Base-by-base conservation (phyloP, 2,797 vertebrate species). In the Poecilia wingei region DNA sequence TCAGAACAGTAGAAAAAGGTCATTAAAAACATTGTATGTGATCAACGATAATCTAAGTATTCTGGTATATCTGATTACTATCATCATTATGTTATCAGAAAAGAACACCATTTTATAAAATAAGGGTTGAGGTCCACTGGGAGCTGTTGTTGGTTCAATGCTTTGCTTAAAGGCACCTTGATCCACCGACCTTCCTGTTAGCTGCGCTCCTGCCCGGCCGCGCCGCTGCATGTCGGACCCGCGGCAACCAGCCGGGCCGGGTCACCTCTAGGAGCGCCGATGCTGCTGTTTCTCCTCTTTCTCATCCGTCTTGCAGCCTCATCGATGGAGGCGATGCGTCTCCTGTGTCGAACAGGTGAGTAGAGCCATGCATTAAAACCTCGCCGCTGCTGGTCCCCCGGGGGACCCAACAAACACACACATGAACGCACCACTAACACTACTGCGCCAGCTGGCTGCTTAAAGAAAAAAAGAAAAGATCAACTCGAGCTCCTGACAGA, bases 191-290 rank as follows among this genome's bases (percentile, higher is more conserved):
- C 87, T 87, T 82, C 76, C 61, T 5, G 46, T 3, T 14, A 46
- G 36, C 18, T 49, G 53, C 59, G 53, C 41, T n/a, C 71, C n/a
- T 9, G 36, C 14, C 2, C 49, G 4, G 57, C 49, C 55, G 3
- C 2, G 22, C 22, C 6, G 76, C 84, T 59, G 31, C 31, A 3
- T 6, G 61, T 49, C 9, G 47, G 72, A 31, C 71, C 77, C 41
- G 20, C 4, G 33, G 82, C 36, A 49, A 12, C 6, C 31, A 39
- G 78, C 33, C 0, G 79, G 91, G 87, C 86, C 79, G 85, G 92
- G 94, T 96, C 94, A 95, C 95, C 94, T 94, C 93, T 90, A 94
- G 90, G 85, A 91, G 86, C 85, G 93, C 86, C 91, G 77, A 92
- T 85, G 90, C 80, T 87, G 88, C 90, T 51, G 79, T 91, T 91